Evolutionary conservation across 2,797 vertebrate species (phyloP), one percentile per base, ranked within the genome.

Genomic region (Acanthurus leucopareius): DNA sequence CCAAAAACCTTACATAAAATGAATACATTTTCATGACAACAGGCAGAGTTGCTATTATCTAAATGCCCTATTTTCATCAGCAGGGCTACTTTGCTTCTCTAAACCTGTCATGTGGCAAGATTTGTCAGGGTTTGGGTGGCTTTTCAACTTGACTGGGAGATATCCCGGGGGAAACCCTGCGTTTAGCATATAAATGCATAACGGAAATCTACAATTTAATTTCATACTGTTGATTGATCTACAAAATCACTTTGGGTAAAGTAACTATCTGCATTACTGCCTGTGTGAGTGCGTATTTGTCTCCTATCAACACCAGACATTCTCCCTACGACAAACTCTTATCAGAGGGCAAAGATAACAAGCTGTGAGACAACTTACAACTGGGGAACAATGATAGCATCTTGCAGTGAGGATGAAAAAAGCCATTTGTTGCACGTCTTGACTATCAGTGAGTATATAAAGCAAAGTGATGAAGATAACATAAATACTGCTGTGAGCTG

Each of bases 291-390:
- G 28, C 60, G 38, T 32, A 10, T 52, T 38, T 48, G 49, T 83
- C 71, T 84, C 38, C 25, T 48, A 67, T 62, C 70, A 47, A 71
- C 68, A 76, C 16, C 70, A 82, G 44, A 82, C 79, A 69, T 86
- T 78, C 56, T 88, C 67, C 13, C 51, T 82, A 76, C 83, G 86
- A 80, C 83, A 74, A 72, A 83, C 14, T 56, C 81, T 88, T 91
- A 91, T 93, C 91, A 90, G 59, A 60, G 67, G 66, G 35, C 61
- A 72, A 19, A 87, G 91, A 94, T 93, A 92, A 81, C 68, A 79
- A 88, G 82, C 73, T 85, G 86, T 83, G 56, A 88, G 82, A 93
- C 54, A 83, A 69, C 73, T 84, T 74, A 80, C 79, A 83, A 60
- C 76, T 2, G 20, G 45, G 68, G 45, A 70, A 67, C 75, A 83